Evolutionary conservation across 2,888 invertebrate genomes (phyloP).

Genomic region (Anagyrus pseudococci): DNA sequence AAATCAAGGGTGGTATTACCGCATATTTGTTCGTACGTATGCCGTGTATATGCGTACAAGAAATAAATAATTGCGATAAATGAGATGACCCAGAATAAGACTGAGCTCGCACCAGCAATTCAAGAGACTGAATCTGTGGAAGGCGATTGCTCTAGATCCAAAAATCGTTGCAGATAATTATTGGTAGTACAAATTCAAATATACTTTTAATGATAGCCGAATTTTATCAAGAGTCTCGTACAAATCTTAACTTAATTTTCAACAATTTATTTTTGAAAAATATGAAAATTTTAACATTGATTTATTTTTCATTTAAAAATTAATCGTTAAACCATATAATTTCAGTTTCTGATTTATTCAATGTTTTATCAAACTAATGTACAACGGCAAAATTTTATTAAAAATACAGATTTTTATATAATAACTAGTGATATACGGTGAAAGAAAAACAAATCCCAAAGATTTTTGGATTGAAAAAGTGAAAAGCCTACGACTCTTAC

Average conservation of each 20-base stretch:
- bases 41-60: no score
- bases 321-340: no score
- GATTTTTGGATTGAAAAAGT: conserved; percentile 43
- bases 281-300: background rate
- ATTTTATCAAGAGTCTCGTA: no score
- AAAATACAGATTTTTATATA: no score
- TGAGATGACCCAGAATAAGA: conserved; percentile 25
- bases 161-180: conserved; percentile 22
- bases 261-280: background rate
- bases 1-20: no score
- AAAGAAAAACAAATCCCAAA: conserved; percentile 40
- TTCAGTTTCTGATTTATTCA: background rate
- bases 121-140: conserved; percentile 28
- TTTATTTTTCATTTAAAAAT: no score
- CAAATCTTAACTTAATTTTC: background rate
- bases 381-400: no score
- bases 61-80: background rate
- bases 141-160: conserved; percentile 21
- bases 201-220: no score
- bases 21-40: no score
- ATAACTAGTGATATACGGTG: no score
- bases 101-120: conserved; percentile 32
- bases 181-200: conserved; percentile 2
- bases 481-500: conserved; percentile 18
- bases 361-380: no score